Base-by-base conservation (phyloP, 1,140 invertebrate species). In the Dryas iulia region DNA sequence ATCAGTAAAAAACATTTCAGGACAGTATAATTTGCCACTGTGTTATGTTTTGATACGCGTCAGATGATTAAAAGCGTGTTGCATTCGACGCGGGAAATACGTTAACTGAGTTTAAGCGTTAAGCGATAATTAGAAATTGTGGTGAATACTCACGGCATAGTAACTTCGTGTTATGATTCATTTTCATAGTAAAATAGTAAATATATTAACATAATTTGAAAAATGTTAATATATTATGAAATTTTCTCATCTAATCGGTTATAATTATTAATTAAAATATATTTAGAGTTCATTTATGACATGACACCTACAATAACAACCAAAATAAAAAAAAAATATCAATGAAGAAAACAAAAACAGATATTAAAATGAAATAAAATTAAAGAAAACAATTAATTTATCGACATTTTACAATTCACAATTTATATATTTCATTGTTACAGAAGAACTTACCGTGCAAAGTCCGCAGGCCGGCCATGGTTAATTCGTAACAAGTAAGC, bases 361-460 rank as follows among this genome's bases (percentile, higher is more conserved):
- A 21, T 54, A 21, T 23, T 63, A 58, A 23, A 69, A 69, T 69
- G 59, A 69, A 69, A 69, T 69, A 54, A n/a, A n/a, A n/a, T n/a
- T n/a, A n/a, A n/a, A n/a, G n/a, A n/a, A n/a, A n/a, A n/a, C n/a
- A n/a, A n/a, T n/a, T n/a, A n/a, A n/a, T n/a, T n/a, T 65, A 71
- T 71, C 63, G 53, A 39, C 58, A 30, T 66, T 71, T 71, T 65
- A 70, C 66, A 74, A 71, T 69, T 68, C 62, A 54, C 61, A 71
- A 74, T 74, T 68, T 66, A 35, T 71, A 62, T 66, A 69, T 69
- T 70, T 69, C 72, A 74, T 73, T 69, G 69, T 72, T 69, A 71
- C 69, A 71, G 53, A 64, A 54, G 58, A 33, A 78, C 80, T 82
- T 59, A 82, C 78, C 78, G 69, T 79, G 74, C 35, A 24, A 65